phyloP scores from a whole-genome alignment of 2,888 invertebrate genomes.

The Mesorhabditis belari region DNA sequence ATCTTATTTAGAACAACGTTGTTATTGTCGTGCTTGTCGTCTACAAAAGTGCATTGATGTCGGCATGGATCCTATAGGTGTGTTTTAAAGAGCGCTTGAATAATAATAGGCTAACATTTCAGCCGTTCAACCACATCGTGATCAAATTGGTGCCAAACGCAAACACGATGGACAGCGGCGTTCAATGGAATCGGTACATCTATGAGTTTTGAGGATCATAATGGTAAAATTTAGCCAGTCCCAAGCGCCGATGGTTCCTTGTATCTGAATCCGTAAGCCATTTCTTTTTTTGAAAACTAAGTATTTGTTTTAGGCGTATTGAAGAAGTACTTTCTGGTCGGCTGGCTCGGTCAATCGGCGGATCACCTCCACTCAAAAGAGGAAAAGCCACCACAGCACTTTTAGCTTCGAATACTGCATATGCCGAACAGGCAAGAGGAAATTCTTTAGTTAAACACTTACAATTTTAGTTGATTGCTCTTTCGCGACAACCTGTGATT shows the following conservation, averaged over 20 bases:
- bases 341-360: background rate
- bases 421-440: background rate
- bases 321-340: background rate
- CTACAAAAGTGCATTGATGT: conserved; percentile 15
- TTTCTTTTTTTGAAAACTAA: background rate
- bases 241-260: background rate
- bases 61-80: conserved; percentile 19
- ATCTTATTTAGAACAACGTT: conserved; percentile 12
- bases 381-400: background rate
- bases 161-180: background rate
- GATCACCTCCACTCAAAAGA: no score
- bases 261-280: background rate
- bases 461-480: background rate
- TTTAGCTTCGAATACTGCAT: background rate
- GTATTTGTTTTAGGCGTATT: background rate
- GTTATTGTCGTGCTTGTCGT: conserved; percentile 21
- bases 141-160: conserved; percentile 16
- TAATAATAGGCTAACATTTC: background rate
- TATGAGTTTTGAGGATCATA: no score
- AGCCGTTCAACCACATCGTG: conserved; percentile 23
- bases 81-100: background rate
- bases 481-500: background rate
- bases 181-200: no score
- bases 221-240: no score
- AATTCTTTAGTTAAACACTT: background rate